These are phyloP conservation scores for Trichoplusia ni DNA, from an alignment of 1,140 invertebrate genomes.

Conservation along the genomic window DNA sequence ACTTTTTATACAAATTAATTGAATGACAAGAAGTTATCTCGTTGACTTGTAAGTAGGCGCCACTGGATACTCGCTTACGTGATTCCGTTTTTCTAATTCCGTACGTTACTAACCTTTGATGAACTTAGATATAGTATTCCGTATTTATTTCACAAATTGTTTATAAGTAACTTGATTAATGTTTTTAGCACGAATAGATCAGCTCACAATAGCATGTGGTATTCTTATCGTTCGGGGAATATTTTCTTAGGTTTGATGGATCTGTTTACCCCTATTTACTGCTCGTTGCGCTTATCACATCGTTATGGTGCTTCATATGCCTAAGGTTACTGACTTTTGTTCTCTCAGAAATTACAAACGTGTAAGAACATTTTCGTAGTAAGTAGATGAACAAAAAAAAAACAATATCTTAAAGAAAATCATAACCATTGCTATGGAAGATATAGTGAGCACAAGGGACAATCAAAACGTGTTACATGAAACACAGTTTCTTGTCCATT, in stretches of 20 bases:
- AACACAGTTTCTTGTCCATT: too few species aligned
- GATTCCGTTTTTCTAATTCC: slow-evolving; percentile 64
- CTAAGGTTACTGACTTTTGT: too few species aligned
- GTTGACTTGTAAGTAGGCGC: slow-evolving; percentile 60
- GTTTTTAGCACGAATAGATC: slow-evolving; percentile 45
- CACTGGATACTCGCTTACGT: slow-evolving; percentile 46
- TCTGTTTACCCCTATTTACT: not conserved
- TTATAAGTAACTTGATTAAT: slow-evolving; percentile 42
- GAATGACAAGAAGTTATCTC: slow-evolving; percentile 34
- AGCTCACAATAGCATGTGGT: slow-evolving; percentile 34
- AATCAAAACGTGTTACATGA: too few species aligned
- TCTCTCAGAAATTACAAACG: too few species aligned
- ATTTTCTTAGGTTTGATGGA: not conserved
- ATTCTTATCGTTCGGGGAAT: not conserved
- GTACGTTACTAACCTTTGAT: slow-evolving; percentile 69
- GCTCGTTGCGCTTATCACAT: too few species aligned
- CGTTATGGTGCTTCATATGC: too few species aligned
- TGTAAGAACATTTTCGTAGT: too few species aligned
- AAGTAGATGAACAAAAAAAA: too few species aligned
- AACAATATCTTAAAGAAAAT: too few species aligned
- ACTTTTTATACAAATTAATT: slow-evolving; percentile 44
- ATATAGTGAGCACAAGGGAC: too few species aligned
- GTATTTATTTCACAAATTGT: slow-evolving; percentile 56
- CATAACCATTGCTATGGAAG: too few species aligned
- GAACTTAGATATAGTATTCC: slow-evolving; percentile 61